These are phyloP conservation scores for Eublepharis macularius DNA, from an alignment of 2,113 vertebrate genomes.

Conservation along the genomic window DNA sequence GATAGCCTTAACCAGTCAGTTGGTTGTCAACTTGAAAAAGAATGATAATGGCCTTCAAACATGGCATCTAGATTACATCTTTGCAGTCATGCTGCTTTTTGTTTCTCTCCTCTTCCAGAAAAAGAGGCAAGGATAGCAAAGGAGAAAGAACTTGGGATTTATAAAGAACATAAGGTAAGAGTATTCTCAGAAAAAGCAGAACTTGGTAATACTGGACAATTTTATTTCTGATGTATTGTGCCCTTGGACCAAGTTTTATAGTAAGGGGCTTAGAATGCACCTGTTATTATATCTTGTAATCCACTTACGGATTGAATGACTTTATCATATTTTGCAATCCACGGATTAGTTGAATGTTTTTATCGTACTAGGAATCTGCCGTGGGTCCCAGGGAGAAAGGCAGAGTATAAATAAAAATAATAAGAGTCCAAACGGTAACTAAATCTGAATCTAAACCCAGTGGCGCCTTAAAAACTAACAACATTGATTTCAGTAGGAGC, in stretches of 20 bases:
- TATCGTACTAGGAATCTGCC: too few species aligned
- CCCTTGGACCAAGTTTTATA: neutral
- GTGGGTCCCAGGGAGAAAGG: too few species aligned
- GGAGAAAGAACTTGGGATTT: conserved; percentile 94
- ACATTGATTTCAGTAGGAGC: too few species aligned
- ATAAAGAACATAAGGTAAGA: conserved; percentile 94
- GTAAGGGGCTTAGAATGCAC: conserved; percentile 8
- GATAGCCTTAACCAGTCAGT: neutral
- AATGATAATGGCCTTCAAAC: conserved; percentile 14
- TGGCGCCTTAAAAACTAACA: neutral
- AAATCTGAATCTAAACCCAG: conserved; percentile 10
- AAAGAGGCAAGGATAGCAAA: conserved; percentile 94
- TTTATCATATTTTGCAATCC: too few species aligned
- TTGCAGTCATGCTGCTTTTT: conserved; percentile 17
- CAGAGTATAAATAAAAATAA: neutral
- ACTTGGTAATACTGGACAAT: conserved; percentile 26
- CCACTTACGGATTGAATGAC: neutral
- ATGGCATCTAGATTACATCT: conserved; percentile 44
- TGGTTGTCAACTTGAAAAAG: too few species aligned
- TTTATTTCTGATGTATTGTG: conserved; percentile 1
- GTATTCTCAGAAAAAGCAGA: neutral
- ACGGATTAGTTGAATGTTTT: too few species aligned
- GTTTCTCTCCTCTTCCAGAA: conserved; percentile 77
- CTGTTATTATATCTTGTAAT: neutral
- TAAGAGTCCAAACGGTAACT: neutral